Conservation (phyloP, 2,797 vertebrate species). For the Cirrhinus molitorella region DNA sequence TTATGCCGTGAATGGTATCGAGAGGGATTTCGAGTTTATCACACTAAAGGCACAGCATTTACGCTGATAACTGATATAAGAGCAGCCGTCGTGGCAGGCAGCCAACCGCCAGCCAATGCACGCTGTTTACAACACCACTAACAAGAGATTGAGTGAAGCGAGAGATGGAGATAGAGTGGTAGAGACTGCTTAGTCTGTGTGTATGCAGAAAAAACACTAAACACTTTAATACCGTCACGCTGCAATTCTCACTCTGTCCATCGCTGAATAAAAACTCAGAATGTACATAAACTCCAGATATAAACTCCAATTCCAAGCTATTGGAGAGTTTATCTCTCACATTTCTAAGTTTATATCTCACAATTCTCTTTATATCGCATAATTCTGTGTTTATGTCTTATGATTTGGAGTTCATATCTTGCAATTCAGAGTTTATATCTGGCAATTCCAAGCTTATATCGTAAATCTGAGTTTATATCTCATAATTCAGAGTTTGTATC, state of each 20-base stretch:
- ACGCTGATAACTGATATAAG: not conserved
- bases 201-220: not conserved
- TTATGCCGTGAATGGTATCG: not conserved
- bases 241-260: not conserved
- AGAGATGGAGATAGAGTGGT: not conserved
- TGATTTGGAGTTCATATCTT: too few species aligned
- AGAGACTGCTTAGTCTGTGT: not conserved
- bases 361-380: too few species aligned
- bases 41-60: not conserved
- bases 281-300: too few species aligned
- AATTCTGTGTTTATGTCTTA: too few species aligned
- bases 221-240: not conserved
- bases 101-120: not conserved
- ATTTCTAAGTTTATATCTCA: too few species aligned
- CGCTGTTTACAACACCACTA: slow-evolving; percentile 8
- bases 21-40: slow-evolving; percentile 4
- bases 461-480: too few species aligned
- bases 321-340: too few species aligned
- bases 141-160: slow-evolving; percentile 21
- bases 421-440: too few species aligned
- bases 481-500: not conserved
- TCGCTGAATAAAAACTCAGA: not conserved
- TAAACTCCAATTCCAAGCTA: too few species aligned
- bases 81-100: not conserved
- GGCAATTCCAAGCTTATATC: too few species aligned